Evolutionary conservation across 2,888 invertebrate species (phyloP), one percentile per base, ranked within the genome.

Genomic region (Hololepta plana): DNA sequence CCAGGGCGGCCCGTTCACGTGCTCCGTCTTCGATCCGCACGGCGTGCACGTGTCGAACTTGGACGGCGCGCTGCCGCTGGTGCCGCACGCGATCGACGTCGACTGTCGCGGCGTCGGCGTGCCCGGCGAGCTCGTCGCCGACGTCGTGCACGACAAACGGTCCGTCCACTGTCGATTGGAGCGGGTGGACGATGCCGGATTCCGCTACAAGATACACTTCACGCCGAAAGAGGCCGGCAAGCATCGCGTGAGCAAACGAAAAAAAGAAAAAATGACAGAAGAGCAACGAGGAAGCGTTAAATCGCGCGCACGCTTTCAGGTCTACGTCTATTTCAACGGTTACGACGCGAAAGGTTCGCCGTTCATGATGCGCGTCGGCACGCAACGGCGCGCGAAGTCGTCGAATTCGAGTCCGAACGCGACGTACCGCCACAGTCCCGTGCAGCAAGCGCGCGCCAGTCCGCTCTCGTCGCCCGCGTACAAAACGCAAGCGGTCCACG

Each of bases 1-100:
- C 40, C 74, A 80, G 62, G 95, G 95, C 29, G 91, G 91, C 10
- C 98, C 98, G 2, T 96, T 93, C 53, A 82, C 84, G 0, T 91
- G 96, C 49, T 80, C 88, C 42, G 91, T 93, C 0, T 95, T 87
- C 46, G 91, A 95, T 55, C 87, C 93, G 0, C 75, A 84, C 20
- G 84, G 85, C 12, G 81, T 93, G 6, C 74, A 80, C 32, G 75
- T 81, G 1, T 67, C 73, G 30, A 80, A 81, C 1, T 51, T 82
- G 4, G 82, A 84, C 42, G 80, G 79, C 3, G 87, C 85, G 4
- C 65, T 81, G 44, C 84, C 87, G 0, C 63, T 84, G 11, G 74
- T 84, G 32, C 80, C 85, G 0, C 87, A 87, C 46, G 80, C 81
- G n/a, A 82, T 88, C 39, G 75, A 74, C 40, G 45, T 69, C 32